A percentile compares a stretch with the other conserved stretches of the same genome.
These are phyloP conservation scores for Oenanthe melanoleuca DNA, from an alignment of 2,113 vertebrate species.

Conservation along the genomic window DNA sequence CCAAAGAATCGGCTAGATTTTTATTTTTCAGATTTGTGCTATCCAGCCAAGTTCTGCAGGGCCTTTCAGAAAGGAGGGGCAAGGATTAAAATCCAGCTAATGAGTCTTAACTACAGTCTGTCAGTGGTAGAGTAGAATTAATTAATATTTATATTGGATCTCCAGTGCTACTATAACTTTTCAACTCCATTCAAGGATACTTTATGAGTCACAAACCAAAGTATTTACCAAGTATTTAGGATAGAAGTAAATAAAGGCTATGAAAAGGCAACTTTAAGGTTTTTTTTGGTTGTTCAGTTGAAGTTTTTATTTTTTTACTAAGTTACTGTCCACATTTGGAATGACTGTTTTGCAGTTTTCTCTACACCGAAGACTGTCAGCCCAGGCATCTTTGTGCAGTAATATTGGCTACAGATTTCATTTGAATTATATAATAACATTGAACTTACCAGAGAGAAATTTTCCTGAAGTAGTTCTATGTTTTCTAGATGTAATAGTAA, in stretches of 20 bases:
- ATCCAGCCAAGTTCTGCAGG: conserved; percentile 68
- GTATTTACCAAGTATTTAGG: neutral
- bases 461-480: neutral
- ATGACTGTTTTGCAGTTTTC: neutral
- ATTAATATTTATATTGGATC: neutral
- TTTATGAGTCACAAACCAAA: neutral
- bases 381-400: neutral
- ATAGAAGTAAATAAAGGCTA: neutral
- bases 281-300: neutral
- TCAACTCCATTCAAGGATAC: neutral
- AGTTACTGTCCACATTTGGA: neutral
- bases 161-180: neutral
- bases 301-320: neutral
- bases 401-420: neutral
- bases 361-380: neutral
- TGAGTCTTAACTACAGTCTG: neutral
- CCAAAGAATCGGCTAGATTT: conserved; percentile 43
- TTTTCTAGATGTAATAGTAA: neutral
- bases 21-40: conserved; percentile 73
- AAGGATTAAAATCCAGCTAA: neutral
- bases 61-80: conserved; percentile 27
- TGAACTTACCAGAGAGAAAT: neutral
- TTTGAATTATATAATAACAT: neutral
- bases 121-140: neutral
- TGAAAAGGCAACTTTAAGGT: neutral